These are phyloP conservation scores for Brachionus rubens DNA, from an alignment of 1,140 invertebrate genomes.

Conservation along the genomic window DNA sequence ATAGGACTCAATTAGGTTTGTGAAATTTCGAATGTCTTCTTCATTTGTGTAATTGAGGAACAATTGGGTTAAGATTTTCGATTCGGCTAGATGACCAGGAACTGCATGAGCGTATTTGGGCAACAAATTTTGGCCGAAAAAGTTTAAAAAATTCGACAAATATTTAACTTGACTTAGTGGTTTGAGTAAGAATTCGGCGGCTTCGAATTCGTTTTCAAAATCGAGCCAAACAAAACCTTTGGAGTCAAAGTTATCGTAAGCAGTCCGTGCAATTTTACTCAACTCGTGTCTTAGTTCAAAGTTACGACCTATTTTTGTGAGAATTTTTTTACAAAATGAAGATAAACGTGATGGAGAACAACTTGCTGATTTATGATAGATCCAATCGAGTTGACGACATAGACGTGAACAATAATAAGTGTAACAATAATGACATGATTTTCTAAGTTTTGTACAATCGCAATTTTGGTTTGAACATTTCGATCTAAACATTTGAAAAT, in stretches of 20 bases:
- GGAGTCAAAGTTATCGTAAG: background rate
- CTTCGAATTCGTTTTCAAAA: background rate
- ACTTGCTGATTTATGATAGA: background rate
- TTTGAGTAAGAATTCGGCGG: background rate
- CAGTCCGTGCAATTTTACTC: conserved; percentile 20
- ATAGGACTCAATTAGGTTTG: background rate
- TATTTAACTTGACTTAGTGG: background rate
- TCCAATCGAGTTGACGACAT: conserved; percentile 34
- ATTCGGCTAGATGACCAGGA: background rate
- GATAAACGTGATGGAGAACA: background rate
- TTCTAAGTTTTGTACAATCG: background rate
- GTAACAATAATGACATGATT: conserved; percentile 38
- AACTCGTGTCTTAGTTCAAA: conserved; percentile 1
- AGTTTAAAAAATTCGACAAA: conserved; percentile 23
- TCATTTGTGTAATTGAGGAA: conserved; percentile 1
- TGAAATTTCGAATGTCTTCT: background rate
- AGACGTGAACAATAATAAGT: conserved; percentile 2
- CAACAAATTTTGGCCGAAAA: conserved; percentile 30
- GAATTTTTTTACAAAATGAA: conserved; percentile 7
- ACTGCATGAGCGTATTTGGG: conserved; percentile 1
- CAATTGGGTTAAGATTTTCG: conserved; percentile 1
- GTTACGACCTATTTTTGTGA: conserved; percentile 23
- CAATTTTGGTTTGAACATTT: background rate
- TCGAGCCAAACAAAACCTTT: conserved; percentile 44
- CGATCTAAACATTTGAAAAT: background rate